Percentiles rank a stretch among this genome's conserved stretches.
Conservation (phyloP, 2,113 vertebrate species). For the cattle (Bos taurus) region ARS-UCD2.0 NC_037339.1:65813001-65813500, state of each 20-base stretch:
- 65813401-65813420: slow-evolving; percentile 39
- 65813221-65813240: slow-evolving; percentile 25
- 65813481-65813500: neutral
- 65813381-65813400: neutral
- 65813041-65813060: slow-evolving; percentile 44
- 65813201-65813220: slow-evolving; percentile 24
- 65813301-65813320: slow-evolving; percentile 48
- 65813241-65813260: slow-evolving; percentile 45
- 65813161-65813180: slow-evolving; percentile 22
- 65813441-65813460: neutral
- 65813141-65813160: slow-evolving; percentile 20
- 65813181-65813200: slow-evolving; percentile 55
- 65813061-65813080: slow-evolving; percentile 44
- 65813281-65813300: slow-evolving; percentile 60
- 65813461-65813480: neutral
- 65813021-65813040: slow-evolving; percentile 38
- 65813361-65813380: slow-evolving; percentile 45
- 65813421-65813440: neutral
- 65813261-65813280: slow-evolving; percentile 62
- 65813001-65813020: slow-evolving; percentile 39
- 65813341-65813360: neutral
- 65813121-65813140: neutral
- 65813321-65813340: slow-evolving; percentile 18
- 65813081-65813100: slow-evolving; percentile 65
- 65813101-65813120: slow-evolving; percentile 43